Evolutionary conservation across 2,113 vertebrate genomes (phyloP), one percentile per base, ranked within the genome.

Genomic region (Rhinopomastus cyanomelas): DNA sequence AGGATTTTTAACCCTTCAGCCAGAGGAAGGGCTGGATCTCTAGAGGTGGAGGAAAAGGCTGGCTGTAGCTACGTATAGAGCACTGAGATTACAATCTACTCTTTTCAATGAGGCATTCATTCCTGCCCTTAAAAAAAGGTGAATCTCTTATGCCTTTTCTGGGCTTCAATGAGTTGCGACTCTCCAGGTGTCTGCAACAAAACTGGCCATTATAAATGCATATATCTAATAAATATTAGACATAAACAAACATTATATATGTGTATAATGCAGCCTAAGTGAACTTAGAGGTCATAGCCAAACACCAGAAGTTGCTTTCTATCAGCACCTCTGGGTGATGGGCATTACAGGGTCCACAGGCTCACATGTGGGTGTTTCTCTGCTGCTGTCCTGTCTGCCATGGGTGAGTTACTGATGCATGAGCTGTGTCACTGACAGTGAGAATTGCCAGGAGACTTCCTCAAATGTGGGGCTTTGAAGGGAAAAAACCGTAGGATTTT

Each of bases 1-100:
- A 53, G 80, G 81, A 36, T 39, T 67, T 77, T 95, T 93, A 94
- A 92, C 91, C 88, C 93, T 91, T 93, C 73, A 75, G 52, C 57
- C 49, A 87, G 56, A 49, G 67, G 48, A 85, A 74, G 39, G 32
- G 49, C 44, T 89, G 73, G 32, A 65, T 53, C 65, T 76, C 55
- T 75, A 26, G 49, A 57, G 32, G 53, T 68, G 62, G 32, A n/a
- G 49, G 61, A 42, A 49, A 78, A 81, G 39, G 10, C 44, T 79
- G 60, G 13, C 9, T 57, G 27, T 32, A 57, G 30, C 30, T 75
- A 42, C 21, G 18, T 5, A 25, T 12, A 32, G 25, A 59, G 22
- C 20, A 12, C 20, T 53, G 15, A 30, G 26, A 11, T 66, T 89
- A 73, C 37, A 49, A 1, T 22, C 53, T 64, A 5, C 6, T 57